Base-by-base conservation (phyloP, 2,888 invertebrate species). In the Sarcophaga caerulescens region DNA sequence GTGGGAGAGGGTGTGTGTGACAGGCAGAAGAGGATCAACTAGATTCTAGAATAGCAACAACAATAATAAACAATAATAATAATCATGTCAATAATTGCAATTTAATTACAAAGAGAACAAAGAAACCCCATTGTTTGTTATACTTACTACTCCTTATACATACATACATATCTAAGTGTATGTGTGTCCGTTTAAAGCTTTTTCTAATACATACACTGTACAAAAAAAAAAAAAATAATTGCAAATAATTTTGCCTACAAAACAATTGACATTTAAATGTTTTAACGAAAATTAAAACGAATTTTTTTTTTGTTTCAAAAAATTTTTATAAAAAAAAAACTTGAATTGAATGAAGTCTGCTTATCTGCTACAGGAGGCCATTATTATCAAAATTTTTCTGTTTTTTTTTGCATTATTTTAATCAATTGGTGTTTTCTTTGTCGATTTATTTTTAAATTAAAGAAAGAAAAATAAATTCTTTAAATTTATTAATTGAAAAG, bases 11-110 rank as follows among this genome's bases (percentile, higher is more conserved):
- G 52, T 4, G 14, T 4, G 52, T 14, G 52, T 17, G 2, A 52
- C 1, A 14, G 52, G 52, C 52, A 52, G 10, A 52, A 52, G 52
- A 12, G 1, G 52, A 52, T 14, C 14, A 14, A 14, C 52, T 52
- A 52, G 52, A 17, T 14, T 52, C 52, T 52, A 52, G 0, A 14
- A 12, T 12, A 14, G 17, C 14, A 52, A 52, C 14, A 52, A 14
- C 17, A 17, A 52, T 52, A 52, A 52, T 17, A 14, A 52, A 17
- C 17, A 52, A 75, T 25, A 52, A 75, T 25, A 65, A 75, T 52
- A 85, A 76, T 76, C 85, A 85, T 85, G 82, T 76, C 82, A 85
- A 82, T 82, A 82, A 82, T 74, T 79, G 79, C 74, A 73, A 78
- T 45, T 79, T 70, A 82, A 81, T 78, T 68, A 65, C 69, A 81